Base-by-base conservation (phyloP, 2,113 vertebrate species). In the Athene cunicularia region DNA sequence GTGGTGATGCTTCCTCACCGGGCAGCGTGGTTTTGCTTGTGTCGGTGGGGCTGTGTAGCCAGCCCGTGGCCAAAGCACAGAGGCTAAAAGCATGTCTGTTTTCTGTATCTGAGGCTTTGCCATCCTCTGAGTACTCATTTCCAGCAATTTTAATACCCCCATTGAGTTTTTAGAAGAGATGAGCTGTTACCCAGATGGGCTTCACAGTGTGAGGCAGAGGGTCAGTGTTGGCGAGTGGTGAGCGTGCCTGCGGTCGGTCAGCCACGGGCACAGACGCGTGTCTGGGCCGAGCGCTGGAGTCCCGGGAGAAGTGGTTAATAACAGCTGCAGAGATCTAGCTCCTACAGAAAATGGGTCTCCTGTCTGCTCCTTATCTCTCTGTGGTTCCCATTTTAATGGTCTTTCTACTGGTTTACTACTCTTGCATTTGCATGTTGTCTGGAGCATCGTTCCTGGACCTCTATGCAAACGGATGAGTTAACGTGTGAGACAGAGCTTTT, bases 251-350 rank as follows among this genome's bases (percentile, higher is more conserved):
- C 58, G 73, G 43, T 45, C 0, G 0, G 10, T 77, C 59, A 85
- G 49, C 43, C 0, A 1, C 30, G 74, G 50, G 50, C 50, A 53
- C 4, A 8, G 49, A 23, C 58, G 35, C 2, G 0, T 14, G 82
- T 39, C 59, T 2, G 3, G 68, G 33, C 52, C 53, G 33, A 66
- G 66, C 52, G 37, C 20, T 39, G n/a, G 39, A 71, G 47, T 53
- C 47, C 58, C 3, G 5, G 41, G 21, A 79, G 35, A 71, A 26
- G 14, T 20, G 56, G 20, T 76, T 50, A 47, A 17, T 41, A 32
- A 14, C 32, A 77, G 35, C 82, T 77, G 53, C 53, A 60, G 70
- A 74, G n/a, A 63, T 45, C 41, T 60, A 47, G 71, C 79, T 67
- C 47, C 70, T 50, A 1, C 28, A 56, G 56, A 68, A 85, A 35